These are phyloP conservation scores for Calameuta pallipes DNA, from an alignment of 2,888 invertebrate genomes.

Conservation along the genomic window DNA sequence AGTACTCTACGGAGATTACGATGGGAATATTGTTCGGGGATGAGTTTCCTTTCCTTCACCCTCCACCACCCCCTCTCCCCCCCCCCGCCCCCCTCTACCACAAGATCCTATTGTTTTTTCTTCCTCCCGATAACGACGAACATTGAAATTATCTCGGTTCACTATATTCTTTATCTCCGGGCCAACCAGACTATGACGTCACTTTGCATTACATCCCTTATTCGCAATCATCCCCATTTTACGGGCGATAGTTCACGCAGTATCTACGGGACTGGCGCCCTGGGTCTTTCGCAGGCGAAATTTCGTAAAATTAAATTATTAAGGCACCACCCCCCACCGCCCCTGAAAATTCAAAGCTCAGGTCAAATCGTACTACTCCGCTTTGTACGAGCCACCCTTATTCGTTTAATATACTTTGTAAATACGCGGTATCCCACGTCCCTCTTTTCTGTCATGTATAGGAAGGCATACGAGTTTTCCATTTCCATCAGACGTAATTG, in stretches of 20 bases:
- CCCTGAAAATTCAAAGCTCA: neutral
- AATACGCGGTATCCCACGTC: neutral
- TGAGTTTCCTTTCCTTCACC: neutral
- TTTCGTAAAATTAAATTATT: neutral
- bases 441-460: conserved; percentile 20
- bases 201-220: neutral
- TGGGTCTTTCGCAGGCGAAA: no score
- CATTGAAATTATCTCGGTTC: neutral
- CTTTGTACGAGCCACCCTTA: neutral
- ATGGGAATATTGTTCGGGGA: conserved; percentile 26
- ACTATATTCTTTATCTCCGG: neutral
- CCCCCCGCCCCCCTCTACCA: neutral
- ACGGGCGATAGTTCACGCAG: neutral
- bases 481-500: conserved; percentile 51
- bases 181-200: neutral
- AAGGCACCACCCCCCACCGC: neutral
- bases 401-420: neutral
- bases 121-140: neutral
- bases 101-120: neutral
- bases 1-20: conserved; percentile 57
- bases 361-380: neutral
- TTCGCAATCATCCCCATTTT: neutral
- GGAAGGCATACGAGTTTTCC: conserved; percentile 30
- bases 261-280: no score
- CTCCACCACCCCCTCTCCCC: no score